Conservation (phyloP, 2,797 vertebrate species). For the Darevskia nairensis region DNA sequence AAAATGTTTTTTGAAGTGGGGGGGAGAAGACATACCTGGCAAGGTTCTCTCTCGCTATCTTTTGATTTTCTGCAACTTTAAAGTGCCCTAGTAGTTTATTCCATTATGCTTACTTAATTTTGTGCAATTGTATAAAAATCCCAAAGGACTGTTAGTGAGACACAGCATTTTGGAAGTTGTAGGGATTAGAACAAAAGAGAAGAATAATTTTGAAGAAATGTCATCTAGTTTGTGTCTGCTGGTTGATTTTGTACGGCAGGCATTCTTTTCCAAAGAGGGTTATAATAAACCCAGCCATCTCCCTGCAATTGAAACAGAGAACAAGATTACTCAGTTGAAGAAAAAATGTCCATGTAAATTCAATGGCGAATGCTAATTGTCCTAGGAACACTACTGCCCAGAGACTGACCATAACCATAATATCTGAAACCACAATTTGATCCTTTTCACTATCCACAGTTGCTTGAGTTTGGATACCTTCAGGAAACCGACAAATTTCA, state of each 20-base stretch:
- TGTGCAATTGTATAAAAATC: constrained; percentile 73
- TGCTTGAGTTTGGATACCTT: background rate
- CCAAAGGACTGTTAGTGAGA: constrained; percentile 73
- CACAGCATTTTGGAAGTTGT: constrained; percentile 69
- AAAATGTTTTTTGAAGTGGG: constrained; percentile 57
- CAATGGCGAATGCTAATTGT: background rate
- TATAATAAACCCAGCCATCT: constrained; percentile 94
- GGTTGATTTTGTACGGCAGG: constrained; percentile 67
- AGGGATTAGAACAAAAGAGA: constrained; percentile 62
- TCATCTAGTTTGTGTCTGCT: constrained; percentile 67
- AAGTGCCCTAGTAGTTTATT: constrained; percentile 73
- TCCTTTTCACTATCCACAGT: background rate
- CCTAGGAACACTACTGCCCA: background rate
- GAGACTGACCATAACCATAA: background rate
- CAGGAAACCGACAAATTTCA: background rate
- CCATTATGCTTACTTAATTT: constrained; percentile 71
- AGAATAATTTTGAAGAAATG: constrained; percentile 65
- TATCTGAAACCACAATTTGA: background rate
- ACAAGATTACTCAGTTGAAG: constrained; percentile 45
- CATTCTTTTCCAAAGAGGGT: constrained; percentile 90
- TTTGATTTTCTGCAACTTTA: constrained; percentile 66
- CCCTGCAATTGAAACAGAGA: constrained; percentile 81
- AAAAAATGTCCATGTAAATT: background rate
- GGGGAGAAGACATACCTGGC: constrained; percentile 57
- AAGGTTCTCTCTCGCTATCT: constrained; percentile 64